A percentile compares a stretch with the other conserved stretches of the same genome.
phyloP scores from a whole-genome alignment of 2,888 invertebrate species.

The Agrochola lychnidis region DNA sequence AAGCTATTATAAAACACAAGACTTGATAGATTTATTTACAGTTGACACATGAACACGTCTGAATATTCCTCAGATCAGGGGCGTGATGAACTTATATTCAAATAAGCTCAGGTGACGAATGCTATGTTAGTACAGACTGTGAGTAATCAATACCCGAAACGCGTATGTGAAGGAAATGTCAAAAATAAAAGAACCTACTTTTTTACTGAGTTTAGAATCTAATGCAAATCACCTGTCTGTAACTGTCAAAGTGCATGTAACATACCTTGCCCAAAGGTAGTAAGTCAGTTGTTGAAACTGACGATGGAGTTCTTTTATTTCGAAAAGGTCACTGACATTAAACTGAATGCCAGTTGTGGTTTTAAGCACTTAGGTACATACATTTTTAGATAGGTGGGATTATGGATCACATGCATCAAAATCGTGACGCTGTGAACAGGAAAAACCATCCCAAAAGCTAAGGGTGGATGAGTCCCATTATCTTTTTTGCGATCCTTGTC shows the following conservation, averaged over 20 bases:
- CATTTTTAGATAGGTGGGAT: conserved; percentile 49
- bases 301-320: conserved; percentile 44
- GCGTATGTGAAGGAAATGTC: conserved; percentile 1
- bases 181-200: conserved; percentile 18
- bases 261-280: conserved; percentile 33
- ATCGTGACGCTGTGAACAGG: conserved; percentile 53
- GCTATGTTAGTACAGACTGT: conserved; percentile 16
- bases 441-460: conserved; percentile 53
- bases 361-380: conserved; percentile 50
- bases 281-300: conserved; percentile 33
- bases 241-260: conserved; percentile 40
- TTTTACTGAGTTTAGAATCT: conserved; percentile 24
- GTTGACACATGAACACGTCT: not conserved
- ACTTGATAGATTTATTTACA: not conserved
- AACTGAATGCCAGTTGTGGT: conserved; percentile 53
- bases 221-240: conserved; percentile 49
- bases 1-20: not conserved
- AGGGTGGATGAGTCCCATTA: conserved; percentile 43
- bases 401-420: conserved; percentile 52
- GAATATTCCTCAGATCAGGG: not conserved
- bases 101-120: conserved; percentile 51
- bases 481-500: conserved; percentile 43
- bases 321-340: conserved; percentile 72
- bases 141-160: conserved; percentile 43
- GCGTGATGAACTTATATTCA: conserved; percentile 26